phyloP scores from a whole-genome alignment of 2,888 invertebrate species.

The Lepidocyrtoides sp. region DNA sequence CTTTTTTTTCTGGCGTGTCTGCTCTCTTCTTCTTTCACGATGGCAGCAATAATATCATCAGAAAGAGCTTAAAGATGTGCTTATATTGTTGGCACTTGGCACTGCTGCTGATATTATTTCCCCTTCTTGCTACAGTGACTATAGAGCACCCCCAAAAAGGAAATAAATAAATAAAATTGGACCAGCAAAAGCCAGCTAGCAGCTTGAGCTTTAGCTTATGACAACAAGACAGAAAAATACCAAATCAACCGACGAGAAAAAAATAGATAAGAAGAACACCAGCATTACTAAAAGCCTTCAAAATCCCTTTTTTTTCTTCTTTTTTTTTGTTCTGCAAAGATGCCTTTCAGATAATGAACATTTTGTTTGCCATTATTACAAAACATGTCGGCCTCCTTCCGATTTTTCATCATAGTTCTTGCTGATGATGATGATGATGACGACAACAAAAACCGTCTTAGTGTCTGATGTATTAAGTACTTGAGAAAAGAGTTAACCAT shows the following conservation, averaged over 20 bases:
- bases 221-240: not conserved
- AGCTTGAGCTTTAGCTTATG: constrained; percentile 4
- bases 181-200: constrained; percentile 36
- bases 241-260: not conserved
- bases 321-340: not conserved
- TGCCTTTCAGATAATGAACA: constrained; percentile 59
- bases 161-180: constrained; percentile 63
- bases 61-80: constrained; percentile 2
- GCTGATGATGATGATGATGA: not conserved
- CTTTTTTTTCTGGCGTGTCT: constrained; percentile 25
- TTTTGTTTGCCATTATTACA: constrained; percentile 31
- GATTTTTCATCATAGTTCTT: not conserved
- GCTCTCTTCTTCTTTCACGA: not conserved
- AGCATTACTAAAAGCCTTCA: not conserved
- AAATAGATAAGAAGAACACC: not conserved
- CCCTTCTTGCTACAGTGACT: not conserved
- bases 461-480: not conserved
- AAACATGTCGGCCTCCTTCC: constrained; percentile 32
- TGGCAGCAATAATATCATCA: constrained; percentile 34
- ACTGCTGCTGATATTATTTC: no score
- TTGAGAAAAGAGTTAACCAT: not conserved
- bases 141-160: constrained; percentile 47
- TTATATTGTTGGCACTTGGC: constrained; percentile 22
- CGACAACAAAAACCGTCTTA: not conserved
- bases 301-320: not conserved